Percentiles rank a stretch among this genome's conserved stretches.
Conservation (phyloP, 2,888 invertebrate genomes). For the Lasioglossum calceatum region DNA sequence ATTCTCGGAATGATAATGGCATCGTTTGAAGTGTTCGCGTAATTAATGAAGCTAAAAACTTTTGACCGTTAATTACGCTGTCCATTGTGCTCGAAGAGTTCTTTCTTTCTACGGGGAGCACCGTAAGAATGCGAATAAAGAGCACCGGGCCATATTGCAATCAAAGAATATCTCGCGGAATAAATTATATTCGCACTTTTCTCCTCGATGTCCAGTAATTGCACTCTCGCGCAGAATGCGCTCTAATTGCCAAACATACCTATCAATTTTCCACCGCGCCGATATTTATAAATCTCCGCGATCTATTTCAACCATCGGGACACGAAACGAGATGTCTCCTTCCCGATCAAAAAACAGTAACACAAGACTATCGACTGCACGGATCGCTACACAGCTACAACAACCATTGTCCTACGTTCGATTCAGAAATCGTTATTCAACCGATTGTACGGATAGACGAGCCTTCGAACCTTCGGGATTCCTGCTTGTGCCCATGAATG, state of each 20-base stretch:
- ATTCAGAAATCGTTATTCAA: constrained; percentile 45
- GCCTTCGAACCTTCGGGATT: constrained; percentile 44
- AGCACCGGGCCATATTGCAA: constrained; percentile 51
- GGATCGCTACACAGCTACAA: constrained; percentile 38
- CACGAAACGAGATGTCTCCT: not conserved
- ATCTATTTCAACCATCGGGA: not conserved
- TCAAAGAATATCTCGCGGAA: constrained; percentile 48
- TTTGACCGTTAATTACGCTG: constrained; percentile 70
- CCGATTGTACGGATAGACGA: constrained; percentile 44
- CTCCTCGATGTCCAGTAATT: constrained; percentile 19
- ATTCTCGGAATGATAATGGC: constrained; percentile 70
- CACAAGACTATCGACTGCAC: constrained; percentile 18
- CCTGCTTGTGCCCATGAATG: constrained; percentile 55
- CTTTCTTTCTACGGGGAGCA: constrained; percentile 53
- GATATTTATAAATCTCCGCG: not conserved
- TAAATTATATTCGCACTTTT: constrained; percentile 45
- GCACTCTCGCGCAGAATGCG: not conserved
- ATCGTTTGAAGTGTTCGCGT: constrained; percentile 70
- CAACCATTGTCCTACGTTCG: constrained; percentile 52
- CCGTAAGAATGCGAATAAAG: constrained; percentile 60
- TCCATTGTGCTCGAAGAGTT: constrained; percentile 63
- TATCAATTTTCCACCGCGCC: not conserved
- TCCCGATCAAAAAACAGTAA: constrained; percentile 1
- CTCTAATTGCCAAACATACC: not conserved
- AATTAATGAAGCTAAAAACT: constrained; percentile 73